Base-by-base conservation (phyloP, 2,797 vertebrate genomes). In the Syngnathus rostellatus region DNA sequence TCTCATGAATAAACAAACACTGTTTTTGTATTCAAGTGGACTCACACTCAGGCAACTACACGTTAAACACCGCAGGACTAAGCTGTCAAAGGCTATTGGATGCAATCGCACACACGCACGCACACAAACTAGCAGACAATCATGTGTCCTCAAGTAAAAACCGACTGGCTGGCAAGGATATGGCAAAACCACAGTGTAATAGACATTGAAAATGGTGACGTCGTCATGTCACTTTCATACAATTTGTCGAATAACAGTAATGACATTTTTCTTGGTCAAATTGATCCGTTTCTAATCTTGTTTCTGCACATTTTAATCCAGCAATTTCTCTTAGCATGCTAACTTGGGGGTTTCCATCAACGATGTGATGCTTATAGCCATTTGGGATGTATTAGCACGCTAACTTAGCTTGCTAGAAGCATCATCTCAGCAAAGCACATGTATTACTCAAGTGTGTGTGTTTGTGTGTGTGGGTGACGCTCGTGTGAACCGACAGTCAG, bases 1-100 rank as follows among this genome's bases (percentile, higher is more conserved):
- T 6, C 25, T 57, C 54, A 57, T 31, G 54, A 57, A 57, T 57
- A 31, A 57, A 57, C 53, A 54, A 54, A 54, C 54, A 57, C 31
- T 25, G 25, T 31, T 55, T 55, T 55, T 7, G 23, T 31, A 12
- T 55, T 57, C 54, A 25, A 25, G 3, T 9, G 21, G 46, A 50
- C 11, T 31, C 25, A 2, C 57, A 31, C 54, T 57, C 54, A 6
- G 54, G 37, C 31, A 17, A 59, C 40, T 11, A 23, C 19, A 21
- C 7, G 59, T n/a, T 41, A 23, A 31, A 21, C 40, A 5, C 39
- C 11, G 19, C 38, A 10, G 58, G 58, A 19, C 38, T 14, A 41
- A 21, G 11, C 40, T 61, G 59, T 41, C 59, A 61, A 41, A 61
- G 9, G n/a, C n/a, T 23, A 23, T 61, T 41, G 39, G 40, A 41